Percentiles rank a stretch among this genome's conserved stretches.
These are phyloP conservation scores for Bimastos eiseni DNA, from an alignment of 2,888 invertebrate genomes.

Conservation along the genomic window DNA sequence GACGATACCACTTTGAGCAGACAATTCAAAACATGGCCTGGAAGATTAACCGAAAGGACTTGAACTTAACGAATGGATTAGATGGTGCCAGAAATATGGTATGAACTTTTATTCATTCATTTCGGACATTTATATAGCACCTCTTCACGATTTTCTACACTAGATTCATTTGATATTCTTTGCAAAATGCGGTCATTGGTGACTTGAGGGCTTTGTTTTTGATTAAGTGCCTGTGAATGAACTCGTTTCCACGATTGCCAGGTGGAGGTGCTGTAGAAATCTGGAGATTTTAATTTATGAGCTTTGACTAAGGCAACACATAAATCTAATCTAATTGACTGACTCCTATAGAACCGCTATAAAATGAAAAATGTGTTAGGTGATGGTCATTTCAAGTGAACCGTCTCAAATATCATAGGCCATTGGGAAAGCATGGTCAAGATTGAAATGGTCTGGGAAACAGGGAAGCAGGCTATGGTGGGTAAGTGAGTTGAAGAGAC, in stretches of 20 bases:
- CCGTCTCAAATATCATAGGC: no score
- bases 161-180: no score
- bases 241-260: background rate
- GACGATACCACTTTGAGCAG: constrained; percentile 44
- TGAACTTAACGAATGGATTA: constrained; percentile 34
- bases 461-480: no score
- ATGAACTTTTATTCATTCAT: no score
- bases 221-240: background rate
- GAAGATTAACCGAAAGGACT: constrained; percentile 49
- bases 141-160: no score
- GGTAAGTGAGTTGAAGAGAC: no score
- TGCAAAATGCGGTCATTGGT: background rate
- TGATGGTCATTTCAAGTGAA: no score
- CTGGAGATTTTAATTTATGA: background rate
- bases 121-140: no score
- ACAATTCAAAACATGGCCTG: constrained; percentile 49
- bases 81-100: background rate
- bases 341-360: no score
- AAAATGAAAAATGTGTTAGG: no score
- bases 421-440: no score
- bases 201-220: background rate
- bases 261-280: background rate
- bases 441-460: no score
- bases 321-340: background rate
- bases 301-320: background rate